Evolutionary conservation across 2,797 vertebrate species (phyloP), one percentile per base, ranked within the genome.

Genomic region (Orestias chungarensis): DNA sequence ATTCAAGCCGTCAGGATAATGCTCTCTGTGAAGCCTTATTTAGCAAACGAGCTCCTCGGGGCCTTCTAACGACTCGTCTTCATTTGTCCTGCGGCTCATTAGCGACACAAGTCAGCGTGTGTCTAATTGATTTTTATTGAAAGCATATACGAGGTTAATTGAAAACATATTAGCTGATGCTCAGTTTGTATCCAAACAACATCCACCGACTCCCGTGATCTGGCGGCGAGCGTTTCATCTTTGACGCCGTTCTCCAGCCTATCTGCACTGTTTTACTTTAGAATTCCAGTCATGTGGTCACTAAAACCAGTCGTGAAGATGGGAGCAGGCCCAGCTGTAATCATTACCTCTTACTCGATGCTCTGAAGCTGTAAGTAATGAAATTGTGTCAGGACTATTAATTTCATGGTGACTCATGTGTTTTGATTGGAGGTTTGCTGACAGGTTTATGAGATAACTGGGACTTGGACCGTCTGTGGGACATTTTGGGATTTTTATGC

Each of bases 391-490:
- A 27, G 31, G 49, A 55, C 40, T 71, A 67, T 66, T 79, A 23
- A 79, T 85, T 75, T 82, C 12, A 40, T n/a, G 42, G 31, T 80
- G 72, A 82, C 68, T 82, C 74, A 74, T 43, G n/a, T 81, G 76
- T 84, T 81, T 80, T 71, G 80, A 80, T 49, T 71, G 38, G 65
- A 68, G 72, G 67, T 73, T 69, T 77, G 83, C 78, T 86, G 90
- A 90, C 76, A 85, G 57, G 66, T 83, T 88, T 78, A 85, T 84
- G 76, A 66, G 83, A 85, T 78, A 66, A 73, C 68, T 61, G 69
- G 64, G 49, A 54, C 71, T 87, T 78, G 82, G 67, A 68, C 62
- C 52, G 71, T 61, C 43, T 77, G 69, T 42, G 74, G 74, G 62
- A 75, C 61, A 80, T 89, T 89, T 85, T 68, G 72, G 86, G 82